Percentiles rank a stretch among this genome's conserved stretches.
Evolutionary conservation across 2,113 vertebrate genomes (phyloP).

Genomic region (Elgaria multicarinata): DNA sequence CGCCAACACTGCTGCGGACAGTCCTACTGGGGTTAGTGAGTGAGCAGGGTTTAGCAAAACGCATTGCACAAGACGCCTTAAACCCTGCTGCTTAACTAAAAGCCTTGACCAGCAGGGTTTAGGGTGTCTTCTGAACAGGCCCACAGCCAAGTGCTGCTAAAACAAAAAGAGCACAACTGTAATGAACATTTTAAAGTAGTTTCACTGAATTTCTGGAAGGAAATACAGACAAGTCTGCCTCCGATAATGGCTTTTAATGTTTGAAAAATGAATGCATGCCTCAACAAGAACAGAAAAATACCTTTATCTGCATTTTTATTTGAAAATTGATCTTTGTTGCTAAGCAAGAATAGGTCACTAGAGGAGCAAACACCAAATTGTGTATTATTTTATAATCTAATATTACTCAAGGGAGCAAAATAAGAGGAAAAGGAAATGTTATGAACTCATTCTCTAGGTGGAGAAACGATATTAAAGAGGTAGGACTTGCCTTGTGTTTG

Average conservation of each 20-base stretch:
- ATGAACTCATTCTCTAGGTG: slow-evolving; percentile 11
- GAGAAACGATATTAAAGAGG: slow-evolving; percentile 53
- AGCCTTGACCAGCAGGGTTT: too few species aligned
- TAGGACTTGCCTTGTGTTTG: slow-evolving; percentile 58
- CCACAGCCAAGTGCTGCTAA: neutral
- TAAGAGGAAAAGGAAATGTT: neutral
- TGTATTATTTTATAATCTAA: neutral
- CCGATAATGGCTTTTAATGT: slow-evolving; percentile 53
- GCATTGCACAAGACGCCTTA: too few species aligned
- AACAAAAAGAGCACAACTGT: neutral
- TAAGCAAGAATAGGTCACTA: neutral
- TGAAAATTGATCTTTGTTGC: slow-evolving; percentile 38
- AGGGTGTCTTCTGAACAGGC: too few species aligned
- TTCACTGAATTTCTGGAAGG: slow-evolving; percentile 56
- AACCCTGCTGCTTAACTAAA: too few species aligned
- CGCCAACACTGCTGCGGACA: too few species aligned
- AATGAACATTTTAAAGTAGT: slow-evolving; percentile 39
- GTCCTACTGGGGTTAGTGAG: too few species aligned
- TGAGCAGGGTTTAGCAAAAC: too few species aligned
- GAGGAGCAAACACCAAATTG: slow-evolving; percentile 38
- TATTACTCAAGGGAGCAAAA: neutral
- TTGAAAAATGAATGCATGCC: slow-evolving; percentile 53
- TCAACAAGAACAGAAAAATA: slow-evolving; percentile 15
- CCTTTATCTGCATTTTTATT: slow-evolving; percentile 7
- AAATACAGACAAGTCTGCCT: slow-evolving; percentile 37